These are phyloP conservation scores for Aethes cnicana DNA, from an alignment of 2,888 invertebrate species.

Conservation along the genomic window DNA sequence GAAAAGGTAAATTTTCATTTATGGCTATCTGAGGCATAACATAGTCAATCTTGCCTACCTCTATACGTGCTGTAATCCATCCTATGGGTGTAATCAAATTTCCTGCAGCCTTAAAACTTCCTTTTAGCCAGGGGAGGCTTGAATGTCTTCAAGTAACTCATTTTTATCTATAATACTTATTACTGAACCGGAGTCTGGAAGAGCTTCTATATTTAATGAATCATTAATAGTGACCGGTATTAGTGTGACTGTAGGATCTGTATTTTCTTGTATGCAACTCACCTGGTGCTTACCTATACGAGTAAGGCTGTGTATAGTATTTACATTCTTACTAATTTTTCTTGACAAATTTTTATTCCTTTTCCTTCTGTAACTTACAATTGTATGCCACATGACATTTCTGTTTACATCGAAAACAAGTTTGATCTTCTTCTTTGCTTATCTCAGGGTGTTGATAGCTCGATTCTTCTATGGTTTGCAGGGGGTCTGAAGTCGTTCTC, in stretches of 20 bases:
- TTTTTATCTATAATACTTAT: conserved; percentile 5
- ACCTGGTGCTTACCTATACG: background rate
- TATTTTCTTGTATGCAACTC: background rate
- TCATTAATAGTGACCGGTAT: background rate
- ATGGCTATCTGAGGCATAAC: conserved; percentile 2
- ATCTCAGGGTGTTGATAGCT: no score
- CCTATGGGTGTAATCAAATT: conserved; percentile 5
- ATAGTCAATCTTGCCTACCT: background rate
- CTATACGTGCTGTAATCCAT: conserved; percentile 4
- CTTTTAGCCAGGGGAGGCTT: conserved; percentile 4
- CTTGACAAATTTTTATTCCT: background rate
- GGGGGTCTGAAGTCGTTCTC: no score
- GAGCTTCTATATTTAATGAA: background rate
- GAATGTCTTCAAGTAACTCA: background rate
- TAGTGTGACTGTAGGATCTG: background rate
- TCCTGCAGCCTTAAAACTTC: conserved; percentile 1
- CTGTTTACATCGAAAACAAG: conserved; percentile 3
- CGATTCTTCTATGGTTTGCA: no score
- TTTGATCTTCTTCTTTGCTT: background rate
- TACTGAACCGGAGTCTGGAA: conserved; percentile 7
- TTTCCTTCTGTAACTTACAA: background rate
- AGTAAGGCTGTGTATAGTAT: background rate
- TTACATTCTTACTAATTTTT: background rate
- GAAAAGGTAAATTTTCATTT: background rate
- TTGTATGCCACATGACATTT: conserved; percentile 7